Conservation (phyloP, 2,888 invertebrate genomes). For the Carpatolechia fugitivella region DNA sequence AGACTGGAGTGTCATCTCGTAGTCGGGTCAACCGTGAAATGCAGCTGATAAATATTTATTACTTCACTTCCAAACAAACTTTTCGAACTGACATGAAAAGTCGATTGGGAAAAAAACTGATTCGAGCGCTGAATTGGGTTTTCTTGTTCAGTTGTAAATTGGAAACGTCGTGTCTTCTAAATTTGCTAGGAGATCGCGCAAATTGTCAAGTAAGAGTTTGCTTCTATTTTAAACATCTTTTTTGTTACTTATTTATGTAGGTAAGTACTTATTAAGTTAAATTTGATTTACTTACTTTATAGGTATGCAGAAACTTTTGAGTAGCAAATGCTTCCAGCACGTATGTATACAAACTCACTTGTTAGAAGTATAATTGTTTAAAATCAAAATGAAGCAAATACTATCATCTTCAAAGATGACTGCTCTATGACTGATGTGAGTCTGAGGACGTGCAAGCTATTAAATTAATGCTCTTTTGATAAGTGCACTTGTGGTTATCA, state of each 20-base stretch:
- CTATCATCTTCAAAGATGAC: too few species aligned
- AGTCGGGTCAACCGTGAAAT: conserved; percentile 35
- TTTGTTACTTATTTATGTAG: too few species aligned
- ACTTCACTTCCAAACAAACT: conserved; percentile 13
- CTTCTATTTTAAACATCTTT: too few species aligned
- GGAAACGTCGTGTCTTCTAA: conserved; percentile 5
- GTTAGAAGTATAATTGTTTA: too few species aligned
- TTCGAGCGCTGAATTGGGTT: neutral
- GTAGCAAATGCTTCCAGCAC: too few species aligned
- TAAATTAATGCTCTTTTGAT: conserved; percentile 61
- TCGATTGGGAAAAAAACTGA: conserved; percentile 6
- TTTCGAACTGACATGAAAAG: conserved; percentile 8
- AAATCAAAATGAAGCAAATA: too few species aligned
- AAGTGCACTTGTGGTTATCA: conserved; percentile 73
- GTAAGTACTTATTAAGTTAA: too few species aligned
- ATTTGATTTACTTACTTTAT: too few species aligned
- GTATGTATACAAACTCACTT: too few species aligned
- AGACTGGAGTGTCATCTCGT: conserved; percentile 30
- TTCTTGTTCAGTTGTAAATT: neutral
- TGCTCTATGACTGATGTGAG: too few species aligned
- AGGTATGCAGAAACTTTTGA: too few species aligned
- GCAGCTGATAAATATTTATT: conserved; percentile 34
- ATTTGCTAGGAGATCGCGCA: neutral
- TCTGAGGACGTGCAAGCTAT: too few species aligned
- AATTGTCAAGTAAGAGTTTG: conserved; percentile 70